These are phyloP conservation scores for Benthosema pterotum DNA, from an alignment of 2,797 vertebrate species.

Conservation along the genomic window DNA sequence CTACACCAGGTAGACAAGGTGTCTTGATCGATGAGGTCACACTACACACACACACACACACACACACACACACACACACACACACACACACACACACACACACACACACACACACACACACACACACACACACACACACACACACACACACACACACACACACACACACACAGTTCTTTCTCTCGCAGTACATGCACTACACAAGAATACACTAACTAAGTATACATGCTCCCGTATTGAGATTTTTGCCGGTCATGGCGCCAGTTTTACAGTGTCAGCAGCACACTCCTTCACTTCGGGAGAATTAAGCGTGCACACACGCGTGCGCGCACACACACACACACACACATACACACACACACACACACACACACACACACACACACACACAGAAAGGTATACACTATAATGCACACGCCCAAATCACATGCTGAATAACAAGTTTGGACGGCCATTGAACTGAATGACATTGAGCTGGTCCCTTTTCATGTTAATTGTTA, in stretches of 20 bases:
- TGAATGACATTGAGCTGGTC: conserved; percentile 61
- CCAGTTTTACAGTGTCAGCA: conserved; percentile 47
- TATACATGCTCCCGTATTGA: conserved; percentile 14
- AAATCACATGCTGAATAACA: background rate
- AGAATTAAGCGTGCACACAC: conserved; percentile 56
- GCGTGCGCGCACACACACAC: background rate
- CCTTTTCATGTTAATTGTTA: conserved; percentile 57
- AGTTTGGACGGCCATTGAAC: conserved; percentile 50
- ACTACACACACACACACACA: conserved; percentile 18
- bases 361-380: conserved; percentile 37
- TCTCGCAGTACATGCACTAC: too few relatives aligned
- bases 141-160: too few relatives aligned
- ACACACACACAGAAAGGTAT: conserved; percentile 19
- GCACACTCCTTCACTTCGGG: conserved; percentile 14
- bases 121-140: conserved; percentile 12
- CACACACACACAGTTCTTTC: too few relatives aligned
- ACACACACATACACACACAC: conserved; percentile 9
- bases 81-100: conserved; percentile 24
- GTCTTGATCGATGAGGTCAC: conserved; percentile 77
- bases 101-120: conserved; percentile 9
- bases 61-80: conserved; percentile 20
- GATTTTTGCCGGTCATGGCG: conserved; percentile 42
- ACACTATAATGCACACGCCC: background rate
- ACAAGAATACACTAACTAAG: background rate
- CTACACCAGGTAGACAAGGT: conserved; percentile 63